Evolutionary conservation across 2,113 vertebrate species (phyloP).

Genomic region (Artemisiospiza belli): DNA sequence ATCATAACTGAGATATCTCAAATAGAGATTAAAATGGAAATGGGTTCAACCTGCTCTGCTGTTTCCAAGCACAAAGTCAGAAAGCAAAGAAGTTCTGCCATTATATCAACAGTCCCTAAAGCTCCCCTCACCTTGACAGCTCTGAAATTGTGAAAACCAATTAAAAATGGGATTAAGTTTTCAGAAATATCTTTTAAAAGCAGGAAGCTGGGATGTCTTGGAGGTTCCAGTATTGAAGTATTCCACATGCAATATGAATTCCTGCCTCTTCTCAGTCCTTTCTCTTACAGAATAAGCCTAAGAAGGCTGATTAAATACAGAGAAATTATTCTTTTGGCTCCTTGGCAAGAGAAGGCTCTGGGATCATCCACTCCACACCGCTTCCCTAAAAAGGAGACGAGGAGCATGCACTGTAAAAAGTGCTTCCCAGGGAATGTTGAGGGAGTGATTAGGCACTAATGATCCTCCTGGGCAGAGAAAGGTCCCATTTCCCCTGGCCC

Average conservation of each 20-base stretch:
- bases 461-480: neutral
- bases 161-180: neutral
- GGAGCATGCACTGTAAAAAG: neutral
- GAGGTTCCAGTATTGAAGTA: neutral
- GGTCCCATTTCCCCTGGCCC: neutral
- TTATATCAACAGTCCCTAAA: neutral
- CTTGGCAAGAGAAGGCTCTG: neutral
- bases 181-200: neutral
- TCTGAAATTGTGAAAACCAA: neutral
- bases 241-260: accelerated
- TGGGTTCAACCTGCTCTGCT: neutral
- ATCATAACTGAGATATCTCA: neutral
- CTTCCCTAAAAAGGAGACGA: conserved; percentile 45
- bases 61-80: neutral
- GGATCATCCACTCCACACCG: neutral
- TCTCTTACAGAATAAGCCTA: neutral
- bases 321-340: neutral
- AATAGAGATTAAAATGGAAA: neutral
- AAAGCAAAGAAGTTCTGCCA: neutral
- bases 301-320: neutral
- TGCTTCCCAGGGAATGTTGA: neutral
- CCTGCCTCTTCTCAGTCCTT: neutral
- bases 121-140: neutral
- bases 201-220: neutral
- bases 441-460: neutral